These are phyloP conservation scores for Tubulanus polymorphus DNA, from an alignment of 2,888 invertebrate genomes.

Conservation along the genomic window DNA sequence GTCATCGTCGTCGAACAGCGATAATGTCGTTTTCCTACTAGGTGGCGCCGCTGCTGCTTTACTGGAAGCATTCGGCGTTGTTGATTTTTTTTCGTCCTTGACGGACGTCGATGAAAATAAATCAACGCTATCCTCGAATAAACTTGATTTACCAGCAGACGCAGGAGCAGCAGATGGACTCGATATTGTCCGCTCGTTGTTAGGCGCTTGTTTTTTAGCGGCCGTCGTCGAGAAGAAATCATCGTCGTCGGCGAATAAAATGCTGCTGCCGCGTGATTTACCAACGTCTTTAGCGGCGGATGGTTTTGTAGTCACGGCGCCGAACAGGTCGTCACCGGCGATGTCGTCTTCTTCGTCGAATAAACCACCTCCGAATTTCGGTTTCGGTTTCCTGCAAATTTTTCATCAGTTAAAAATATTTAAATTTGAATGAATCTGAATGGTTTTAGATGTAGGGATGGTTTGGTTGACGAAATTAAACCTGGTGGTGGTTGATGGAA, in stretches of 20 bases:
- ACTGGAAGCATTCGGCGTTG: background rate
- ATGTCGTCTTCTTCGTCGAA: constrained; percentile 27
- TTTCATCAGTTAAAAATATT: no score
- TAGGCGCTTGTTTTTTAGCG: no score
- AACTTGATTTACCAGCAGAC: background rate
- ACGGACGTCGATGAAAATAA: background rate
- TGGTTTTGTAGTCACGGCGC: constrained; percentile 15
- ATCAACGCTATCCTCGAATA: background rate
- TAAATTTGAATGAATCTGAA: no score
- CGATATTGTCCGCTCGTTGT: no score
- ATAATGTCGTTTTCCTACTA: background rate
- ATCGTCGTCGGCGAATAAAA: no score
- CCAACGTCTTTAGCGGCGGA: no score
- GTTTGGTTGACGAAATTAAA: no score
- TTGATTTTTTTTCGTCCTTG: background rate
- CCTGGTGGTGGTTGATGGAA: no score
- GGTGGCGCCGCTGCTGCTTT: constrained; percentile 11
- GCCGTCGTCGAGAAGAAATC: no score
- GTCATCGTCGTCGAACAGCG: constrained; percentile 20
- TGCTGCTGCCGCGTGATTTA: no score
- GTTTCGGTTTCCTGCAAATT: no score
- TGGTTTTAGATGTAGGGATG: no score
- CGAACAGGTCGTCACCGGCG: constrained; percentile 27
- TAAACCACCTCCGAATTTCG: constrained; percentile 11
- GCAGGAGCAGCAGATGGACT: background rate